phyloP scores from a whole-genome alignment of 2,113 vertebrate genomes.

The Forbesichthys agassizii region DNA sequence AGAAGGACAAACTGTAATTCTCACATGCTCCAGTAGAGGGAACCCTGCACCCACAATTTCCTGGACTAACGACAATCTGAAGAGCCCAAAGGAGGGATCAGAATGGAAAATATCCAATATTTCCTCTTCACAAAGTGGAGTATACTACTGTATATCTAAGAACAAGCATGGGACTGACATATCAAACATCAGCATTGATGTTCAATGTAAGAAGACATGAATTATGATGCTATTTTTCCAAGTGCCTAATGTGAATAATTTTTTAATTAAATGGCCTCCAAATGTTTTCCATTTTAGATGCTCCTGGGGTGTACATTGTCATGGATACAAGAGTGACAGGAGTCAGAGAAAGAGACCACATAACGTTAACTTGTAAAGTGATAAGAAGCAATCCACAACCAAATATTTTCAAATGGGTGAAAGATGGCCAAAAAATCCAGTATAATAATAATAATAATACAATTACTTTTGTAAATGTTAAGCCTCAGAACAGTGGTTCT shows the following conservation, averaged over 20 bases:
- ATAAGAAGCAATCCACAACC: constrained; percentile 7
- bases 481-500: background rate
- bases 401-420: constrained; percentile 3
- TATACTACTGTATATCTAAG: constrained; percentile 30
- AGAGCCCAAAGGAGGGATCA: too few relatives aligned
- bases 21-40: constrained; percentile 34
- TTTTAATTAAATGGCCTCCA: too few relatives aligned
- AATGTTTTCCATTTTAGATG: constrained; percentile 22
- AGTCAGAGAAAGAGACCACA: background rate
- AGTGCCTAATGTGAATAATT: too few relatives aligned
- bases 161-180: background rate
- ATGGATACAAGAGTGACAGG: accelerated
- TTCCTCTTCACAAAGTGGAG: constrained; percentile 9
- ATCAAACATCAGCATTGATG: constrained; percentile 22
- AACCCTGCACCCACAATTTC: background rate
- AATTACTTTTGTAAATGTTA: background rate
- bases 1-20: constrained; percentile 20
- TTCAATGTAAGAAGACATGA: constrained; percentile 35
- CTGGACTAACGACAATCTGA: constrained; percentile 17
- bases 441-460: accelerated
- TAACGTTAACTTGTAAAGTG: constrained; percentile 22
- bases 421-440: background rate
- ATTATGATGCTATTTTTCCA: background rate
- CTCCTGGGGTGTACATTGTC: constrained; percentile 3
- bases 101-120: background rate